Evolutionary conservation across 2,888 invertebrate genomes (phyloP).

Genomic region (Morpho helenor): DNA sequence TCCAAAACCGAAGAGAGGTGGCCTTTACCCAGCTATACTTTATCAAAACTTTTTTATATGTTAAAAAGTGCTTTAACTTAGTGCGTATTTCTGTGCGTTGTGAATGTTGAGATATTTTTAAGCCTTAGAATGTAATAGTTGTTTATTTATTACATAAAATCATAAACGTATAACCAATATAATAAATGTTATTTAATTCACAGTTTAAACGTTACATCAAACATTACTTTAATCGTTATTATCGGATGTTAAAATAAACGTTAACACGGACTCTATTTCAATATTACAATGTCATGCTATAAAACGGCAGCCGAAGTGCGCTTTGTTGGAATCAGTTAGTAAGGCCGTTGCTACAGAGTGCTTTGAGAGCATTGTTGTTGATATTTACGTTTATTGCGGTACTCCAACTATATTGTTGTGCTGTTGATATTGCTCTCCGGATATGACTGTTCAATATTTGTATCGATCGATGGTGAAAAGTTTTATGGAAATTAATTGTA

Average conservation of each 20-base stretch:
- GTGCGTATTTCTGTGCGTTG: no score
- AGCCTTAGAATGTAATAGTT: no score
- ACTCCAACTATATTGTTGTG: conserved; percentile 8
- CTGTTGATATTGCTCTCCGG: conserved; percentile 10
- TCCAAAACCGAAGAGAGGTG: no score
- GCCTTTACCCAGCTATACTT: no score
- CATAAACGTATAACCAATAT: no score
- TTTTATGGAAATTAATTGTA: conserved; percentile 8
- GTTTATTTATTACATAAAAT: no score
- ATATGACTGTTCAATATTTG: conserved; percentile 14
- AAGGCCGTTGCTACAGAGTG: conserved; percentile 10
- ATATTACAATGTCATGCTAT: conserved; percentile 1
- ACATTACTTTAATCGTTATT: not conserved
- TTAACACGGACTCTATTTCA: conserved; percentile 2
- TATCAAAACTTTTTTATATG: no score
- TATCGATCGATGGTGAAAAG: conserved; percentile 4
- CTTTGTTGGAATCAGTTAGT: conserved; percentile 17
- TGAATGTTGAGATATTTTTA: no score
- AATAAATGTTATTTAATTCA: no score
- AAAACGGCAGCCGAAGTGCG: conserved; percentile 3
- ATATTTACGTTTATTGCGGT: conserved; percentile 10
- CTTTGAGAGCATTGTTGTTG: conserved; percentile 8
- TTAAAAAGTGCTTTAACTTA: no score
- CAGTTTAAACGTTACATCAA: no score
- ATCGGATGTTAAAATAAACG: not conserved